A percentile compares a stretch with the other conserved stretches of the same genome.
Evolutionary conservation across 2,888 invertebrate genomes (phyloP).

Genomic region (Oscheius sp.): DNA sequence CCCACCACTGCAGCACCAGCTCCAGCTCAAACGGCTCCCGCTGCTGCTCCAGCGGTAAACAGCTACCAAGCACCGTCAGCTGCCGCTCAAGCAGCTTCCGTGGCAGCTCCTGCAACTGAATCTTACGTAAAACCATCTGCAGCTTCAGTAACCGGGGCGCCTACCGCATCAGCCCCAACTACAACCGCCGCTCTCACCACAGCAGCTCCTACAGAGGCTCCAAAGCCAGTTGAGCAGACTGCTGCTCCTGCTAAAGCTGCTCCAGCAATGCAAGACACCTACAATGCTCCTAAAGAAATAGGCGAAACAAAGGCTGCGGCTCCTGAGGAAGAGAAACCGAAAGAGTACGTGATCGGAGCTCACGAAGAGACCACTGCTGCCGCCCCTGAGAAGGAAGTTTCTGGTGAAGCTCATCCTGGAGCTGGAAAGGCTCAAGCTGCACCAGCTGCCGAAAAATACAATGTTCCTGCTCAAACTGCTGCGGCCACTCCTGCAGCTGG

Average conservation of each 20-base stretch:
- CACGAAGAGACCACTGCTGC: slow-evolving; percentile 6
- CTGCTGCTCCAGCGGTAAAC: slow-evolving; percentile 25
- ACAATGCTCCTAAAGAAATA: background rate
- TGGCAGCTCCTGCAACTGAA: background rate
- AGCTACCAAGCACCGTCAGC: slow-evolving; percentile 8
- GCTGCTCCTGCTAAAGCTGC: slow-evolving; percentile 1
- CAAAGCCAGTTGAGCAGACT: background rate
- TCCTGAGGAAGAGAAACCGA: slow-evolving; percentile 13
- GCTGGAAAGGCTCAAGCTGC: slow-evolving; percentile 5
- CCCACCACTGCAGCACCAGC: slow-evolving; percentile 1
- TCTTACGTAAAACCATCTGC: background rate
- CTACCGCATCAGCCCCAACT: background rate
- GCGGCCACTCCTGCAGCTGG: background rate
- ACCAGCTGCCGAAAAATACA: too few species aligned
- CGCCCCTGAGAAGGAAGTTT: slow-evolving; percentile 14
- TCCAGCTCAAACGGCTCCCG: background rate
- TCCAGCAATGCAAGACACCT: background rate
- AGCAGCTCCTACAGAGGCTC: background rate
- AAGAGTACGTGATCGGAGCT: slow-evolving; percentile 20
- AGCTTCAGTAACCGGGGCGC: background rate
- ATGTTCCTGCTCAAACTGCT: too few species aligned
- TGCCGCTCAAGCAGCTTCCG: slow-evolving; percentile 29
- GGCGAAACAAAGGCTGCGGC: background rate
- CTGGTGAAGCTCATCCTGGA: slow-evolving; percentile 19
- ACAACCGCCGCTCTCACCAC: background rate